phyloP scores from a whole-genome alignment of 2,797 vertebrate genomes.

The Myotis pilosus region DNA sequence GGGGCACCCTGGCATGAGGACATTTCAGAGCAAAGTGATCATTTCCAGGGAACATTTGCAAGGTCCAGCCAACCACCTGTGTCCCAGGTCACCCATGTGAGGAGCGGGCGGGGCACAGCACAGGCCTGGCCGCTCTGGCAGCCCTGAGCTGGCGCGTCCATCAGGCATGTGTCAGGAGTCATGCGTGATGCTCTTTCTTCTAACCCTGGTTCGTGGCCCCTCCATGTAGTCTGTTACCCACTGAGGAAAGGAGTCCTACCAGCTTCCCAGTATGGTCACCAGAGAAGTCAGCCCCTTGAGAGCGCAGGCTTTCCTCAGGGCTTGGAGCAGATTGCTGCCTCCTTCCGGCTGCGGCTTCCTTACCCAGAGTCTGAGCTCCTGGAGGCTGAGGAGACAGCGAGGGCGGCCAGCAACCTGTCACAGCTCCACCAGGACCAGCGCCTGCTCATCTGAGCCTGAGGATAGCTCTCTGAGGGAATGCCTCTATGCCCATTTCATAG shows the following conservation, averaged over 20 bases:
- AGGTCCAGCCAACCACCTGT: neutral
- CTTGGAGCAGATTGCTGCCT: constrained; percentile 85
- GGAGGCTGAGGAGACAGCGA: constrained; percentile 74
- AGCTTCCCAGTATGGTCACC: constrained; percentile 82
- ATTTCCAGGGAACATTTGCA: neutral
- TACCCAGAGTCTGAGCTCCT: constrained; percentile 84
- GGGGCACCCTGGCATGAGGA: neutral
- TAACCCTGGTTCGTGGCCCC: neutral
- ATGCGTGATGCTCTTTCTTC: neutral
- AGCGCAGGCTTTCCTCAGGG: constrained; percentile 77
- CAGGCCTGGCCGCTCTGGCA: neutral
- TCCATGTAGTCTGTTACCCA: neutral
- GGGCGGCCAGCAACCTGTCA: neutral
- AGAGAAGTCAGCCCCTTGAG: constrained; percentile 83
- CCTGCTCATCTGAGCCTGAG: neutral
- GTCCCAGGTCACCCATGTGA: neutral
- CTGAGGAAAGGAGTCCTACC: constrained; percentile 79
- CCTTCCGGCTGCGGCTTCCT: constrained; percentile 77
- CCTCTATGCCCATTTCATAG: neutral
- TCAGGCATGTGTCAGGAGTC: neutral
- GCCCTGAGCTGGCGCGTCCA: neutral
- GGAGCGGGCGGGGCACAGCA: neutral
- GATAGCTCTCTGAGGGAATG: neutral
- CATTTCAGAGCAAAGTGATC: neutral
- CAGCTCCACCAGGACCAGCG: neutral